Base-by-base conservation (phyloP, 1,140 invertebrate genomes). In the Mamestra configurata region DNA sequence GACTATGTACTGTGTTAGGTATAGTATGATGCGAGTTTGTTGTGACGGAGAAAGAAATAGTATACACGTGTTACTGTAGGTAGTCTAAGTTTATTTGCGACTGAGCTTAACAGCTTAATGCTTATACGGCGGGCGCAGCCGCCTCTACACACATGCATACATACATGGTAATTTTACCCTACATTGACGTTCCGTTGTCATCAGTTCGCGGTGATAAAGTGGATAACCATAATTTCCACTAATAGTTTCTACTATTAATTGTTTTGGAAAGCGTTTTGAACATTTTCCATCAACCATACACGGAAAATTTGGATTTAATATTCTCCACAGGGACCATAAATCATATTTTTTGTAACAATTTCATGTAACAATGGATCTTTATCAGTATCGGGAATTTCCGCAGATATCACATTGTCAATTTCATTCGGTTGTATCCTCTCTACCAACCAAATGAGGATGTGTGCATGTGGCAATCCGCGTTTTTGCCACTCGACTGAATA, bases 401-500 rank as follows among this genome's bases (percentile, higher is more conserved):
- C 53, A 20, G n/a, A 22, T 11, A 57, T 57, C 3, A 57, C 22
- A 57, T 24, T 8, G 11, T 57, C 53, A 6, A 27, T 13, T 11
- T 24, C 53, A 24, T 57, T 10, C 2, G 53, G 53, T 6, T 22
- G 1, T 27, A 75, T 40, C 37, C 37, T 40, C 37, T 40, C 37
- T 61, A n/a, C n/a, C n/a, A n/a, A n/a, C n/a, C n/a, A n/a, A n/a
- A n/a, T n/a, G n/a, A n/a, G n/a, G n/a, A n/a, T n/a, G n/a, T n/a
- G n/a, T n/a, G n/a, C n/a, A n/a, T n/a, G n/a, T n/a, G n/a, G n/a
- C n/a, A n/a, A n/a, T 76, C 72, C 53, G 20, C 72, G 57, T 46
- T 75, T 76, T 5, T 43, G 72, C 72, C 31, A 46, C 55, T 59
- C 37, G 3, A 59, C 72, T 35, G 57, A 61, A 11, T 76, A 61